Percentiles rank a stretch among this genome's conserved stretches.
phyloP scores from a whole-genome alignment of 2,113 vertebrate genomes.

The Antigone vipio region DNA sequence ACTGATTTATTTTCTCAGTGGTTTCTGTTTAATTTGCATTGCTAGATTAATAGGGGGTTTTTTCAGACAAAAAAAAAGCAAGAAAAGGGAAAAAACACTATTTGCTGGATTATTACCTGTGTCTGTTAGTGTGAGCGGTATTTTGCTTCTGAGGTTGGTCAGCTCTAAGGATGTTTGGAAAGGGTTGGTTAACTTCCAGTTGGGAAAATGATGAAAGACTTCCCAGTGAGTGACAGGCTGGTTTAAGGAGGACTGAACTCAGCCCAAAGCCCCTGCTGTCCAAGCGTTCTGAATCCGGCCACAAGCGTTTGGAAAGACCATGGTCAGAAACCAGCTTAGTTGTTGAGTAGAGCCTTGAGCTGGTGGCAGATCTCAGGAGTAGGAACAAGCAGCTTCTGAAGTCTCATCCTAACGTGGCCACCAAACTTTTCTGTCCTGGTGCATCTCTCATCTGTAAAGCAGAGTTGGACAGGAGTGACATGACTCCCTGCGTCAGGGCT shows the following conservation, averaged over 20 bases:
- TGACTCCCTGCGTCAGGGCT: background rate
- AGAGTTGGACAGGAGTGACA: background rate
- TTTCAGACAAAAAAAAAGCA: background rate
- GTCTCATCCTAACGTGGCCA: background rate
- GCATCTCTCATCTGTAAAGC: background rate
- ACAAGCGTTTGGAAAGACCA: background rate
- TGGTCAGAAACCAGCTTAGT: background rate
- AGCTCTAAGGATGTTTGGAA: background rate
- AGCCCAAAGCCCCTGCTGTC: background rate
- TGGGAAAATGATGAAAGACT: background rate
- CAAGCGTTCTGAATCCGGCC: background rate
- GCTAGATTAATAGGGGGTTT: background rate
- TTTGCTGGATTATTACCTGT: background rate
- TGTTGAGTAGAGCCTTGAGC: background rate
- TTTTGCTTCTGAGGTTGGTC: background rate
- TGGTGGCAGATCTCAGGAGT: background rate
- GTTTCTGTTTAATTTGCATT: background rate
- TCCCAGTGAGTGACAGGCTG: background rate
- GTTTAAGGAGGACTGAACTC: background rate
- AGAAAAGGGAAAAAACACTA: background rate
- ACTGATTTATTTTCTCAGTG: background rate
- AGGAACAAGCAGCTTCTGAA: background rate
- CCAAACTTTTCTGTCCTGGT: background rate
- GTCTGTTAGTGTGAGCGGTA: background rate
- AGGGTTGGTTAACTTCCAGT: background rate